Evolutionary conservation across 1,140 invertebrate genomes (phyloP).

Genomic region (Heliothis virescens): DNA sequence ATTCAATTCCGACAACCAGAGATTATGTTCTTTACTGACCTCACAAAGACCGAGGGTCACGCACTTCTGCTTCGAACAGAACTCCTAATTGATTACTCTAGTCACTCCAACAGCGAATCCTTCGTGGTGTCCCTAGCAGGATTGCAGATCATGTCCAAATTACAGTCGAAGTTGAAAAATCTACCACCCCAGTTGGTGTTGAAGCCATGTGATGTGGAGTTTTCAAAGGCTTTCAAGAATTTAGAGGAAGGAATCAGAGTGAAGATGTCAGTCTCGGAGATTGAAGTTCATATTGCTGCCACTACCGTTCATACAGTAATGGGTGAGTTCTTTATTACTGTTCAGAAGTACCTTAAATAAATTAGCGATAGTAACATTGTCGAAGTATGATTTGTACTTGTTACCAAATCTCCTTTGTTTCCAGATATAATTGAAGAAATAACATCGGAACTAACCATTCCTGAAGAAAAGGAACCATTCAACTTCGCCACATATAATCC

Average conservation of each 20-base stretch:
- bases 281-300: slow-evolving; percentile 92
- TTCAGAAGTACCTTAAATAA: too few species aligned
- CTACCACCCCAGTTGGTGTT: slow-evolving; percentile 87
- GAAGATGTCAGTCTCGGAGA: slow-evolving; percentile 87
- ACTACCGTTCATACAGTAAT: slow-evolving; percentile 90
- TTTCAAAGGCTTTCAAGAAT: slow-evolving; percentile 88
- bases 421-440: slow-evolving; percentile 87
- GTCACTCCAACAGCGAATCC: slow-evolving; percentile 89
- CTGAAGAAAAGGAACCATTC: slow-evolving; percentile 82
- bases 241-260: slow-evolving; percentile 89
- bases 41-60: slow-evolving; percentile 89
- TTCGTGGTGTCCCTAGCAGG: slow-evolving; percentile 89
- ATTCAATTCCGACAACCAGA: slow-evolving; percentile 92
- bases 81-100: slow-evolving; percentile 91
- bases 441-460: slow-evolving; percentile 85
- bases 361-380: too few species aligned
- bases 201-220: slow-evolving; percentile 91
- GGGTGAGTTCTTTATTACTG: slow-evolving; percentile 77
- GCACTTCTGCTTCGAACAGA: slow-evolving; percentile 91
- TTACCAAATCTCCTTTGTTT: too few species aligned
- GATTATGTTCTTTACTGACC: slow-evolving; percentile 91
- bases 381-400: too few species aligned
- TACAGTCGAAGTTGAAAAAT: slow-evolving; percentile 83
- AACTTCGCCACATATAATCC: slow-evolving; percentile 76
- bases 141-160: slow-evolving; percentile 89